Base-by-base conservation (phyloP, 1,140 invertebrate genomes). In the Rhopalosiphum padi region DNA sequence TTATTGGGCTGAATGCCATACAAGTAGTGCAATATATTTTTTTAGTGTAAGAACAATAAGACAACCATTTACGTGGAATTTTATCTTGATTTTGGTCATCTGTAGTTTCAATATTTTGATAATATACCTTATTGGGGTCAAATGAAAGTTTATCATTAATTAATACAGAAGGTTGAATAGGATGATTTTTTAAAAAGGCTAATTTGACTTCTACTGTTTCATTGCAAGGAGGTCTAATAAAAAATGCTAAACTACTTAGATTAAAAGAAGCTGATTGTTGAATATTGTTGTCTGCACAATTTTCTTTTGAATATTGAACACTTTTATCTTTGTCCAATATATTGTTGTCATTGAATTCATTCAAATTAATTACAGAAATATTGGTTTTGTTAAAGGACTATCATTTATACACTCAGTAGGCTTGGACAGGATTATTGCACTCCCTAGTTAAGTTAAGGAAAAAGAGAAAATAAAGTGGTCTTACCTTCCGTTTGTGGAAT, bases 161-260 rank as follows among this genome's bases (percentile, higher is more conserved):
- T 48, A 87, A 87, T 2, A 87, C 43, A 87, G 3, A 23, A 87
- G 43, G 43, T 48, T 87, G 86, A 87, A 87, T 48, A 2, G 86
- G 25, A 48, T 48, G 85, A 41, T 6, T 87, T 87, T 41, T 87
- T 48, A 87, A 87, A 41, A 87, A 87, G 43, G 43, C 41, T n/a
- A 25, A 85, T 85, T 85, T 85, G 35, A 85, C 35, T 85, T 85
- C 82, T 85, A 85, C 37, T 41, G 82, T 7, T 41, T 83, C 82
- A 83, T 83, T 83, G 8, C 35, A 22, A 9, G 37, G 4, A 0
- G 82, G 82, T 83, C 82, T 83, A 83, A 83, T 83, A 83, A 83
- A 60, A 83, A 8, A 83, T 41, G 82, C 82, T 83, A 41, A 7
- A 0, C 35, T 82, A 82, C 77, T 82, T 35, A 53, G 53, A 55